These are phyloP conservation scores for Geodia barretti DNA, from an alignment of 37 sponge, comb jelly and placozoan species.

Conservation along the genomic window DNA sequence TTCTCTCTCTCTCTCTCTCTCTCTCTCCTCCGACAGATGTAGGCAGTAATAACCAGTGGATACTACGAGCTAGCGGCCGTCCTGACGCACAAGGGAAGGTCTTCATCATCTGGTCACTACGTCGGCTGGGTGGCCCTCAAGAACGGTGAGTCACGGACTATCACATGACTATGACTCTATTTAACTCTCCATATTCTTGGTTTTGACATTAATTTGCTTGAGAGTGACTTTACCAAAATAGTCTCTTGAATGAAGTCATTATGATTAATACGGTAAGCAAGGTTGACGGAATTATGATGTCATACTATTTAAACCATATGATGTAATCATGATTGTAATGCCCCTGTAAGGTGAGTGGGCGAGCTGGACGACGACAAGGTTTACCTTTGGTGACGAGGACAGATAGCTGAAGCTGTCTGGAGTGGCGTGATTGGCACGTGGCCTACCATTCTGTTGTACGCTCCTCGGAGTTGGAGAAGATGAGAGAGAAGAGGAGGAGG, in stretches of 20 bases:
- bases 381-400: slow-evolving; percentile 76
- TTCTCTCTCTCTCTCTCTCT: neutral
- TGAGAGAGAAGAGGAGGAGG: slow-evolving; percentile 21
- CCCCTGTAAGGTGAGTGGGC: slow-evolving; percentile 72
- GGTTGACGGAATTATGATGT: too few species aligned
- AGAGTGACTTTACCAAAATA: too few species aligned
- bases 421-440: slow-evolving; percentile 97
- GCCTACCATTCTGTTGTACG: slow-evolving; percentile 96
- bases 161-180: too few species aligned
- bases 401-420: slow-evolving; percentile 93
- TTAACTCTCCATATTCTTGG: too few species aligned
- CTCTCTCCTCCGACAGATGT: slow-evolving; percentile 52
- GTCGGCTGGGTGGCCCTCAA: slow-evolving; percentile 79
- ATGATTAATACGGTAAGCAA: too few species aligned
- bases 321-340: neutral
- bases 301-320: too few species aligned
- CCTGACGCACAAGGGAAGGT: slow-evolving; percentile 95
- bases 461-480: slow-evolving; percentile 56
- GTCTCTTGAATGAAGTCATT: too few species aligned
- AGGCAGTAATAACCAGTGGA: slow-evolving; percentile 95
- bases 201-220: too few species aligned
- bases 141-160: slow-evolving; percentile 19
- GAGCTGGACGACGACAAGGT: slow-evolving; percentile 94
- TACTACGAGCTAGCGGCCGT: slow-evolving; percentile 92
- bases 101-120: slow-evolving; percentile 95